These are phyloP conservation scores for Zaprionus inermis DNA, from an alignment of 1,140 invertebrate genomes.

Conservation along the genomic window DNA sequence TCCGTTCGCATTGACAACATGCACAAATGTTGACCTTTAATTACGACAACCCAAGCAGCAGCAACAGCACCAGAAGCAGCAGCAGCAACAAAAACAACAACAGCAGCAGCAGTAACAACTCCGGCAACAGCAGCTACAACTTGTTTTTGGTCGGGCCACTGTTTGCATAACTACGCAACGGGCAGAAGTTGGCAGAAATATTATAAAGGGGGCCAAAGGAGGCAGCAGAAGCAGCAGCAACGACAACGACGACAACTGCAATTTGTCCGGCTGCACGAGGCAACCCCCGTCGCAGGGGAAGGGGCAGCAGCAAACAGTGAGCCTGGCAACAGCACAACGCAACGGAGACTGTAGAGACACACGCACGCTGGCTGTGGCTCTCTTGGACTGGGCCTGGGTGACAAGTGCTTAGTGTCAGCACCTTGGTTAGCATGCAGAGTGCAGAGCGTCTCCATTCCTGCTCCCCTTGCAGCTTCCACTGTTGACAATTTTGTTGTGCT, in stretches of 20 bases:
- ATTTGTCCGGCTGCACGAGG: constrained; percentile 74
- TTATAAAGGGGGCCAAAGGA: constrained; percentile 51
- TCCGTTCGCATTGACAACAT: constrained; percentile 70
- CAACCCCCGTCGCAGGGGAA: constrained; percentile 11
- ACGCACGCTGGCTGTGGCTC: constrained; percentile 50
- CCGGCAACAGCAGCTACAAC: constrained; percentile 45
- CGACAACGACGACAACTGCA: constrained; percentile 74
- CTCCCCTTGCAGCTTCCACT: constrained; percentile 15
- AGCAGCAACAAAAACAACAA: constrained; percentile 42
- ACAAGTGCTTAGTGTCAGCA: constrained; percentile 82
- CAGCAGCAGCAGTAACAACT: constrained; percentile 34
- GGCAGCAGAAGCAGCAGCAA: constrained; percentile 48
- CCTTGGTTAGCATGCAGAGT: constrained; percentile 76
- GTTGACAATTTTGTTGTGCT: constrained; percentile 70
- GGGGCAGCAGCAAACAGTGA: constrained; percentile 23
- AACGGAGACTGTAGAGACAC: constrained; percentile 40
- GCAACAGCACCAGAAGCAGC: constrained; percentile 24
- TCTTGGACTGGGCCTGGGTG: constrained; percentile 51
- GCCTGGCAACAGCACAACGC: constrained; percentile 8
- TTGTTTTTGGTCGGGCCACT: constrained; percentile 70
- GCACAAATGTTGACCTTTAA: constrained; percentile 81
- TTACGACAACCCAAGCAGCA: constrained; percentile 72
- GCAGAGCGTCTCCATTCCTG: constrained; percentile 12
- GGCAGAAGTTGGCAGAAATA: constrained; percentile 43
- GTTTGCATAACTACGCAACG: constrained; percentile 76